phyloP scores from a whole-genome alignment of 2,797 vertebrate genomes.

The Garrulus glandarius region DNA sequence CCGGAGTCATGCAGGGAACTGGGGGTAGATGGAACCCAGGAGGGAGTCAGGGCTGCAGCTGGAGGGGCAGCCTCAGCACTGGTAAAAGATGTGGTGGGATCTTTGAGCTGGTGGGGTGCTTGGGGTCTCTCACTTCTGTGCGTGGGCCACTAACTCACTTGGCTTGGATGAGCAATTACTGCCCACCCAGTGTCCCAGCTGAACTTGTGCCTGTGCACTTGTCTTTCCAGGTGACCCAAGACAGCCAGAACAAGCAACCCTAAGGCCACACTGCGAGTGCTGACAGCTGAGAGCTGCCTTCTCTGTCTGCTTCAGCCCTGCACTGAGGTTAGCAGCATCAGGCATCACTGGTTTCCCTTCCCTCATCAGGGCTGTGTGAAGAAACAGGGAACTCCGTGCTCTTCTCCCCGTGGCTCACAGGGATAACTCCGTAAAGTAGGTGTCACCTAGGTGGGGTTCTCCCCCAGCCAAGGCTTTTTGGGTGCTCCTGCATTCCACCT shows the following conservation, averaged over 20 bases:
- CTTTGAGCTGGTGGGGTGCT: background rate
- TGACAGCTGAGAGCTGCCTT: background rate
- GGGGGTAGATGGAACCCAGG: background rate
- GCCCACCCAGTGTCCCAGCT: rapidly evolving
- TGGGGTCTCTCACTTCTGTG: background rate
- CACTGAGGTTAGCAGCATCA: background rate
- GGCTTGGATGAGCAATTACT: background rate
- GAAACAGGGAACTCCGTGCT: background rate
- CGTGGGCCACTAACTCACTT: rapidly evolving
- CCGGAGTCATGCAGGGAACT: rapidly evolving
- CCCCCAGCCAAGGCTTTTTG: background rate
- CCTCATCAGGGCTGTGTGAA: background rate
- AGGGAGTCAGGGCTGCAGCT: background rate
- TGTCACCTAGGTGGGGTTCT: background rate
- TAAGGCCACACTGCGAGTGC: rapidly evolving
- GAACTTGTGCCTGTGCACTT: background rate
- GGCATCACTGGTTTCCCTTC: background rate
- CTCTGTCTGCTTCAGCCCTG: background rate
- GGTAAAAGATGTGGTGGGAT: background rate
- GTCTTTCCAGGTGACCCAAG: background rate
- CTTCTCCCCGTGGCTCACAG: background rate
- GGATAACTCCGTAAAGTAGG: background rate
- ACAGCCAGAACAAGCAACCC: background rate
- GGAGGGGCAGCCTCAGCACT: background rate
- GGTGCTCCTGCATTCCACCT: background rate